Conservation (phyloP, 2,888 invertebrate species). For the Phaonia tiefii region DNA sequence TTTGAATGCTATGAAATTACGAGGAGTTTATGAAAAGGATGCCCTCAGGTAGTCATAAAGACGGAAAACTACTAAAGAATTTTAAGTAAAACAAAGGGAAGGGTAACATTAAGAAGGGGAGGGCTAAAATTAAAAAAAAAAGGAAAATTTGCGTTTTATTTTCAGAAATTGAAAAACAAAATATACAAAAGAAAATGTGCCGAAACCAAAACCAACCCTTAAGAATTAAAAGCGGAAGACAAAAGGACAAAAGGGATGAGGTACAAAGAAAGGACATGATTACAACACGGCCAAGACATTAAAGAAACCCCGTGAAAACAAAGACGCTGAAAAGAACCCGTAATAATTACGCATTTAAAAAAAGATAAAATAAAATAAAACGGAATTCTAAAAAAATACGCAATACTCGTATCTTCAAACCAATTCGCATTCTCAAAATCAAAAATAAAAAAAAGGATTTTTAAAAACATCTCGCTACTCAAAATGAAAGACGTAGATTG, state of each 20-base stretch:
- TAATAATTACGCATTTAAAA: slow-evolving; percentile 64
- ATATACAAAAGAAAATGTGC: slow-evolving; percentile 3
- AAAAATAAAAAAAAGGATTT: no score
- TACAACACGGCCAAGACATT: background rate
- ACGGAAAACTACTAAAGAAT: slow-evolving; percentile 23
- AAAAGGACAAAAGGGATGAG: background rate
- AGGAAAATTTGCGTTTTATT: background rate
- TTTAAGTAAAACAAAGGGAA: slow-evolving; percentile 3
- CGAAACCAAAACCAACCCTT: slow-evolving; percentile 55
- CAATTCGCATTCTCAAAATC: no score
- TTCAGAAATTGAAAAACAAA: slow-evolving; percentile 18
- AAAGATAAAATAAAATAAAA: slow-evolving; percentile 7
- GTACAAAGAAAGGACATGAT: slow-evolving; percentile 12
- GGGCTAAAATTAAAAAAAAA: no score
- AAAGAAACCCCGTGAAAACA: background rate
- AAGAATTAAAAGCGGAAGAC: slow-evolving; percentile 30
- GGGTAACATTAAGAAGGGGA: background rate
- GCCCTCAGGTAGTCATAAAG: slow-evolving; percentile 27
- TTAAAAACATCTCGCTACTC: background rate
- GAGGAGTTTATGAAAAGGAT: no score
- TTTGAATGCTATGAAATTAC: no score
- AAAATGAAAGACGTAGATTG: background rate
- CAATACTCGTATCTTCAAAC: no score
- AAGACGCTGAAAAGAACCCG: slow-evolving; percentile 37
- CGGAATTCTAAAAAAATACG: background rate